Evolutionary conservation across 2,113 vertebrate genomes (phyloP).

Genomic region (Leptodactylus fuscus): DNA sequence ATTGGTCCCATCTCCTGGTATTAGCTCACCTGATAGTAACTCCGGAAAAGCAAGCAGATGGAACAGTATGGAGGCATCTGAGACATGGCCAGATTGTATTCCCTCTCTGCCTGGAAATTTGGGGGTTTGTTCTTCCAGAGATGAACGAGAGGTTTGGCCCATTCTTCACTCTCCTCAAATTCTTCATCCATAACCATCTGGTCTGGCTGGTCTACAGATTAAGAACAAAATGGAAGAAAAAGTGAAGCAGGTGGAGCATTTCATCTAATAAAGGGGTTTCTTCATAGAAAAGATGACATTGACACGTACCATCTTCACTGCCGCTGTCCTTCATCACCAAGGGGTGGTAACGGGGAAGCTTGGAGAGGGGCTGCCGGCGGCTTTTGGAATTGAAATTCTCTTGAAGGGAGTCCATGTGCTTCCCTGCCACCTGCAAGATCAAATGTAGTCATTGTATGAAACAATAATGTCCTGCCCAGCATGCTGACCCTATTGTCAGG

Average conservation of each 20-base stretch:
- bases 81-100: slow-evolving; percentile 88
- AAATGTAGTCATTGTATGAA: too few species aligned
- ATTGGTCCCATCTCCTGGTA: too few species aligned
- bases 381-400: slow-evolving; percentile 84
- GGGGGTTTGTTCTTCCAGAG: slow-evolving; percentile 90
- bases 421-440: slow-evolving; percentile 77
- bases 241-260: neutral
- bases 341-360: slow-evolving; percentile 90
- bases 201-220: slow-evolving; percentile 80
- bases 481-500: too few species aligned
- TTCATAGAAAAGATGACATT: too few species aligned
- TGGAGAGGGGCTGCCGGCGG: slow-evolving; percentile 83
- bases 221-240: neutral
- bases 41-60: slow-evolving; percentile 92
- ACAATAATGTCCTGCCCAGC: too few species aligned
- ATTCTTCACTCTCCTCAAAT: slow-evolving; percentile 86
- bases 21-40: slow-evolving; percentile 87
- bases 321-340: slow-evolving; percentile 85
- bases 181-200: slow-evolving; percentile 83
- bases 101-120: slow-evolving; percentile 86
- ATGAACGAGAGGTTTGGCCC: slow-evolving; percentile 88
- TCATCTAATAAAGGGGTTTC: too few species aligned
- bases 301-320: slow-evolving; percentile 86
- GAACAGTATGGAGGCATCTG: slow-evolving; percentile 88
- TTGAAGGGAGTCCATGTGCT: slow-evolving; percentile 79